Percentiles rank a stretch among this genome's conserved stretches.
Conservation (phyloP, 2,888 invertebrate species). For the Pyrrhosoma nymphula region DNA sequence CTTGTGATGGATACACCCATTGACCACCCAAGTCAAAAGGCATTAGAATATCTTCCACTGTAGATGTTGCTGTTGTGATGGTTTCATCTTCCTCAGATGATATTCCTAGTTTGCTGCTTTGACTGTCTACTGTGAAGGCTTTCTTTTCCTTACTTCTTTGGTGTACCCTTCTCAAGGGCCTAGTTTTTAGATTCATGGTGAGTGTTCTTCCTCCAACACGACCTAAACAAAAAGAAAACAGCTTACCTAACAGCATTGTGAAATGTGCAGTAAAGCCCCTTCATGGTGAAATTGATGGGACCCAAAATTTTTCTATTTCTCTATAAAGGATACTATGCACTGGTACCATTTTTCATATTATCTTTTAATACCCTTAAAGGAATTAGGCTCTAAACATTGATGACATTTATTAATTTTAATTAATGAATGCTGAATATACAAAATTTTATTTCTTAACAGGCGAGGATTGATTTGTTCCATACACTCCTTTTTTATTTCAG, state of each 20-base stretch:
- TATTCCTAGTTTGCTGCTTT: neutral
- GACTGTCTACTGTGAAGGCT: neutral
- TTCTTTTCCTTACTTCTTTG: neutral
- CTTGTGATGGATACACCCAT: conserved; percentile 51
- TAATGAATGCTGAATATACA: too few relatives aligned
- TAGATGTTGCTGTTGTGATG: neutral
- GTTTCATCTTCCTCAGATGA: neutral
- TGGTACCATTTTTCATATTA: too few relatives aligned
- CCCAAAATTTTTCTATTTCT: too few relatives aligned
- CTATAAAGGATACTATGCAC: too few relatives aligned
- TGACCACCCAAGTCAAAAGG: conserved; percentile 57
- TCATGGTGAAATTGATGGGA: too few relatives aligned
- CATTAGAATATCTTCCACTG: neutral
- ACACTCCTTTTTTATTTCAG: too few relatives aligned
- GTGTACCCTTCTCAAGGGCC: neutral
- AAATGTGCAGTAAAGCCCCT: neutral
- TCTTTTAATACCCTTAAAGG: too few relatives aligned
- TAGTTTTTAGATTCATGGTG: conserved; percentile 8
- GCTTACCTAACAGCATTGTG: neutral
- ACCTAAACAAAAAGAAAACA: neutral
- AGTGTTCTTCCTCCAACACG: conserved; percentile 45
- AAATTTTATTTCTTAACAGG: too few relatives aligned
- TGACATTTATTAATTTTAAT: too few relatives aligned
- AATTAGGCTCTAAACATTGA: too few relatives aligned
- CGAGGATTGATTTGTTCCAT: too few relatives aligned